Percentiles rank a stretch among this genome's conserved stretches.
phyloP scores from a whole-genome alignment of 2,888 invertebrate species.

The Eristalinus sepulchralis region DNA sequence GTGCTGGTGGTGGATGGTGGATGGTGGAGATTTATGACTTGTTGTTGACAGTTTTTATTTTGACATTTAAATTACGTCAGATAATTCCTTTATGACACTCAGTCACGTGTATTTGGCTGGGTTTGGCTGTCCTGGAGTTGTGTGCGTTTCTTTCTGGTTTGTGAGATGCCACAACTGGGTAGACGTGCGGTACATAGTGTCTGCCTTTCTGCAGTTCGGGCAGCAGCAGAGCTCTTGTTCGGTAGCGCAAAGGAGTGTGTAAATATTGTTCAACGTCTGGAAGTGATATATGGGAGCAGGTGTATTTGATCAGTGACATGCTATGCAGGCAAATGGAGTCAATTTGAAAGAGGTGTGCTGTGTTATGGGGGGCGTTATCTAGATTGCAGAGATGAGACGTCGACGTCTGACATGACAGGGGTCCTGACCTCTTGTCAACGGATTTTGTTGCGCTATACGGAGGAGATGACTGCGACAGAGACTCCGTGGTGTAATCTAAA shows the following conservation, averaged over 20 bases:
- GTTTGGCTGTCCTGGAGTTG: neutral
- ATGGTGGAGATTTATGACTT: conserved; percentile 57
- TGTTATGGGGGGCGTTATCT: conserved; percentile 36
- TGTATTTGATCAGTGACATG: conserved; percentile 62
- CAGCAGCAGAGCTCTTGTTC: conserved; percentile 40
- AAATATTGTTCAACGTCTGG: conserved; percentile 52
- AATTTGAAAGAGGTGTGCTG: conserved; percentile 12
- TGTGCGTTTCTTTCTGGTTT: conserved; percentile 12
- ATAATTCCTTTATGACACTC: conserved; percentile 69
- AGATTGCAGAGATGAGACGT: conserved; percentile 9
- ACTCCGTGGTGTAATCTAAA: neutral
- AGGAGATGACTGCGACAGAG: conserved; percentile 1
- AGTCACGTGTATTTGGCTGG: conserved; percentile 47
- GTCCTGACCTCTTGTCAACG: conserved; percentile 59
- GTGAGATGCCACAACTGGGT: conserved; percentile 25
- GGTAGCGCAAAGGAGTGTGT: conserved; percentile 47
- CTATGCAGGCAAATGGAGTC: conserved; percentile 46
- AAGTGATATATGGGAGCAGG: conserved; percentile 54
- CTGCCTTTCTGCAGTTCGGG: conserved; percentile 33
- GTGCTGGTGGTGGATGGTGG: neutral
- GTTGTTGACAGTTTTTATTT: conserved; percentile 68
- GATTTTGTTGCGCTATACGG: conserved; percentile 28
- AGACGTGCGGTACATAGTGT: conserved; percentile 48
- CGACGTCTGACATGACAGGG: conserved; percentile 57
- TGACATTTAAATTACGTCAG: conserved; percentile 71